Conservation (phyloP, 2,797 vertebrate species). For the Micromesistius poutassou region DNA sequence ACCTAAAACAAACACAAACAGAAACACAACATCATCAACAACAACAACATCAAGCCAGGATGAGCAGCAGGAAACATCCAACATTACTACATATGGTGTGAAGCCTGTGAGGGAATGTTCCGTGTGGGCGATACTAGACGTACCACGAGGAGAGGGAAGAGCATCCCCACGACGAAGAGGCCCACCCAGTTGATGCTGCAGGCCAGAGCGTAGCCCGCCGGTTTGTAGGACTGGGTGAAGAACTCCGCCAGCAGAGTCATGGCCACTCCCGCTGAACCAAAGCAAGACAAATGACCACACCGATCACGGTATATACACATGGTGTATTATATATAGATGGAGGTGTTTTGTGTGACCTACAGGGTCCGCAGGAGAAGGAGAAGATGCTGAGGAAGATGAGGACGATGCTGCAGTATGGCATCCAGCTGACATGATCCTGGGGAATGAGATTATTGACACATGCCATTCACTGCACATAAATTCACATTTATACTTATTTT, state of each 20-base stretch:
- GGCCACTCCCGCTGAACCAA: slow-evolving; percentile 62
- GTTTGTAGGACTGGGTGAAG: slow-evolving; percentile 75
- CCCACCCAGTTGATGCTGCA: slow-evolving; percentile 69
- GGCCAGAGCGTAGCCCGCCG: slow-evolving; percentile 68
- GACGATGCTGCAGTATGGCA: slow-evolving; percentile 72
- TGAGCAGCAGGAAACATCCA: background rate
- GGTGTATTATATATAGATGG: background rate
- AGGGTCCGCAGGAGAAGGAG: slow-evolving; percentile 63
- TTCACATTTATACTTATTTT: no score
- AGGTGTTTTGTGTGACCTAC: slow-evolving; percentile 34
- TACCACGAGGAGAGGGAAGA: slow-evolving; percentile 81
- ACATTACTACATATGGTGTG: background rate
- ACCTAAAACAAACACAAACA: slow-evolving; percentile 65
- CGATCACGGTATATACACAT: background rate
- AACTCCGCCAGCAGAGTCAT: slow-evolving; percentile 72
- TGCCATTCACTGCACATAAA: background rate
- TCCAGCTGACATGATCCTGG: slow-evolving; percentile 60
- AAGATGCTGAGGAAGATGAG: slow-evolving; percentile 66
- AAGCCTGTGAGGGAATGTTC: background rate
- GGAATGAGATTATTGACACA: background rate
- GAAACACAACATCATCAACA: background rate
- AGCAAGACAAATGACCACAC: background rate
- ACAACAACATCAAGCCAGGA: background rate
- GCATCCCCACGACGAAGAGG: slow-evolving; percentile 76
- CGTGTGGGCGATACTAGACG: slow-evolving; percentile 32